Base-by-base conservation (phyloP, 2,888 invertebrate genomes). In the Eupithecia insigniata region DNA sequence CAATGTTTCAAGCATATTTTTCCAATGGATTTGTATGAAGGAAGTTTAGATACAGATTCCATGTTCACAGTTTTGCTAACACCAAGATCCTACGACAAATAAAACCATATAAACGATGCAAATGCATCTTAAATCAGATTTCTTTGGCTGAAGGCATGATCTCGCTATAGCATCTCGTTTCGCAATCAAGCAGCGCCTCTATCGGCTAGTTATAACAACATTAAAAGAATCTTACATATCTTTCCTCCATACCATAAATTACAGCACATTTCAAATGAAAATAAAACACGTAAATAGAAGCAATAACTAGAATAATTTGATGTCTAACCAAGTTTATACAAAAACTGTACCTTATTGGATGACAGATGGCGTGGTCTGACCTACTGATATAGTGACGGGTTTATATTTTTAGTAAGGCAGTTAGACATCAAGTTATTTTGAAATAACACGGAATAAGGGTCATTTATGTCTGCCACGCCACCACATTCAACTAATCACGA, bases 1-100 rank as follows among this genome's bases (percentile, higher is more conserved):
- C 85, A 83, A 85, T 82, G 79, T 74, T 64, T 71, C 39, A 64
- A 74, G 74, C 65, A 71, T 67, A 43, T 66, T 66, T n/a, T 60
- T 62, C 32, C 46, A 22, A 65, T 70, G 32, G 30, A 30, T 67
- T 22, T 66, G 68, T 39, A 28, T 66, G 67, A 28, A 72, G 68
- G 68, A 73, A 51, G 51, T 51, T 51, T 26, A 55, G 55, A 55
- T 26, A 51, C 22, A 55, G 55, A 55, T 55, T 14, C 22, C 26
- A 55, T 14, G 26, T 55, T 14, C 55, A 55, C n/a, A 10, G 55
- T 55, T 55, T 14, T 26, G 55, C 55, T 26, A 26, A 12, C 26
- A 55, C 26, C 26, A 26, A 55, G 55, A 55, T 26, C 55, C 22
- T 51, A 12, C 26, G 55, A 55, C 12, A 26, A 55, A 55, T 26